Conservation (phyloP, 1,140 invertebrate genomes). For the Rhagoletis pomonella region DNA sequence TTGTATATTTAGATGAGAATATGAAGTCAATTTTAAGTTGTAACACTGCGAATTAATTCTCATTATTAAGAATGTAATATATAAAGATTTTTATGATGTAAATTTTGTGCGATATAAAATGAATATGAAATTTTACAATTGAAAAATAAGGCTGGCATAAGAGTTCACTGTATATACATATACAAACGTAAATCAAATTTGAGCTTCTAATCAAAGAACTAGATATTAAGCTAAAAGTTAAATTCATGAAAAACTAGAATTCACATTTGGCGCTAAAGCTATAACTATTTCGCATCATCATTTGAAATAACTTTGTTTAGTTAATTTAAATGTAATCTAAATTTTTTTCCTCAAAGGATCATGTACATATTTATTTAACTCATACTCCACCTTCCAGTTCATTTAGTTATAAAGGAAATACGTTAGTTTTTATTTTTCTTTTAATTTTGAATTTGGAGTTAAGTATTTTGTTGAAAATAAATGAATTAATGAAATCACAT, state of each 20-base stretch:
- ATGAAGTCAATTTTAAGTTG: constrained; percentile 34
- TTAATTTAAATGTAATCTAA: background rate
- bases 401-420: constrained; percentile 13
- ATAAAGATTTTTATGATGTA: constrained; percentile 2
- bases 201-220: background rate
- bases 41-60: constrained; percentile 42
- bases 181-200: background rate
- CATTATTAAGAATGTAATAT: constrained; percentile 26
- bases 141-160: background rate
- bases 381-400: background rate
- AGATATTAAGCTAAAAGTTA: background rate
- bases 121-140: background rate
- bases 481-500: constrained; percentile 47
- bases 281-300: background rate
- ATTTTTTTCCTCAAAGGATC: background rate
- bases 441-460: constrained; percentile 10
- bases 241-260: background rate
- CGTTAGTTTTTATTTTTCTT: constrained; percentile 3
- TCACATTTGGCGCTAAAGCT: background rate
- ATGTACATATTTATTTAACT: constrained; percentile 20
- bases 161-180: constrained; percentile 15
- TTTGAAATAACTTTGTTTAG: constrained; percentile 14
- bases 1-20: constrained; percentile 14
- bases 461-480: constrained; percentile 23
- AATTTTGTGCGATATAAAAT: background rate